A percentile compares a stretch with the other conserved stretches of the same genome.
phyloP scores from a whole-genome alignment of 2,888 invertebrate species.

The Nysson spinosus region DNA sequence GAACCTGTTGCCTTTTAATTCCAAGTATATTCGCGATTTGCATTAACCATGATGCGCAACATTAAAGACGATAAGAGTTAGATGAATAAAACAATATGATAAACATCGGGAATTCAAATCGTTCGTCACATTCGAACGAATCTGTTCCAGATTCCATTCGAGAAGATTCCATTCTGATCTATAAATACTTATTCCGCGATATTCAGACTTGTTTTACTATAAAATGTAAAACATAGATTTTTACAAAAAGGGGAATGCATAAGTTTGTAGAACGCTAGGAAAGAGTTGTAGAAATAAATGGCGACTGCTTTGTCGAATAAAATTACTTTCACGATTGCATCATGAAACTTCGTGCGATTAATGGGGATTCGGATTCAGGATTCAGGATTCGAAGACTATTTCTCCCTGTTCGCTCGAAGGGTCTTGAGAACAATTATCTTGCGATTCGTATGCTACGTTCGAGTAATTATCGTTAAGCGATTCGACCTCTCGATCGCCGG shows the following conservation, averaged over 20 bases:
- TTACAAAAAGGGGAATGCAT: too few species aligned
- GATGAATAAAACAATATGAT: conserved; percentile 60
- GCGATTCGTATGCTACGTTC: conserved; percentile 35
- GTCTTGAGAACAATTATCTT: conserved; percentile 38
- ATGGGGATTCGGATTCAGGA: too few species aligned
- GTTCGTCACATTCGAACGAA: conserved; percentile 53
- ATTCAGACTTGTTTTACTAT: conserved; percentile 39
- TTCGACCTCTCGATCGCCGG: conserved; percentile 36
- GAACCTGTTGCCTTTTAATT: too few species aligned
- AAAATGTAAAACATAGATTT: conserved; percentile 23
- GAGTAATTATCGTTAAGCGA: conserved; percentile 47
- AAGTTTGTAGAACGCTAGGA: too few species aligned
- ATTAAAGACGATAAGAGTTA: conserved; percentile 43
- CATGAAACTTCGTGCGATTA: conserved; percentile 13
- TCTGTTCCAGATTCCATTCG: conserved; percentile 51
- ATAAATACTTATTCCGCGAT: conserved; percentile 34
- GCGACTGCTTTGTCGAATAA: too few species aligned
- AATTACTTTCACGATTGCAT: too few species aligned
- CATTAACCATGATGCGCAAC: conserved; percentile 32
- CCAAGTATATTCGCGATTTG: too few species aligned
- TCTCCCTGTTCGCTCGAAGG: conserved; percentile 15
- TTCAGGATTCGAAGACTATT: conserved; percentile 14
- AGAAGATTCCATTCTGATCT: conserved; percentile 30
- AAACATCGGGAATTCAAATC: conserved; percentile 50
- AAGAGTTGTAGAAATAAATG: too few species aligned